Conservation (phyloP, 2,797 vertebrate species). For the Gymnoscopelus braueri region DNA sequence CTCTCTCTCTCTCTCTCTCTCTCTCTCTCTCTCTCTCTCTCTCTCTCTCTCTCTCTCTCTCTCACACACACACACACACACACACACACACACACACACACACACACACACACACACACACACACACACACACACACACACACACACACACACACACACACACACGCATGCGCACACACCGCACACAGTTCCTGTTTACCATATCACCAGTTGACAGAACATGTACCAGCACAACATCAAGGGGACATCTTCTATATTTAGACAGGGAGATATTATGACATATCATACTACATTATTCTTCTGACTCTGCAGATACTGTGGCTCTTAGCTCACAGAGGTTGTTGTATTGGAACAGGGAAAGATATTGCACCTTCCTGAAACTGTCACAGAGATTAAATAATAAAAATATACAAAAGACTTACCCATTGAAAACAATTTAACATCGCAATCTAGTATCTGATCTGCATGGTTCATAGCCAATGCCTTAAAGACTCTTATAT, state of each 20-base stretch:
- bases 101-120: background rate
- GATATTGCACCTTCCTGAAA: slow-evolving; percentile 7
- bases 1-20: no score
- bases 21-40: no score
- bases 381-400: background rate
- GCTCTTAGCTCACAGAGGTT: slow-evolving; percentile 6
- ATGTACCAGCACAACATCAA: slow-evolving; percentile 26
- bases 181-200: slow-evolving; percentile 25
- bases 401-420: background rate
- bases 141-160: background rate
- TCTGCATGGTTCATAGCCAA: background rate
- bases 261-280: slow-evolving; percentile 58
- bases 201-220: slow-evolving; percentile 9
- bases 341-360: background rate
- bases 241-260: slow-evolving; percentile 69
- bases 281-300: slow-evolving; percentile 64
- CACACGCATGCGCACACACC: background rate
- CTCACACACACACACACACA: no score
- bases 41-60: no score
- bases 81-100: background rate
- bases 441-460: no score
- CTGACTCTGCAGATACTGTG: slow-evolving; percentile 11
- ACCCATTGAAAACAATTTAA: no score
- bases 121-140: background rate
- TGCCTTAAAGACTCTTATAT: no score